Conservation (phyloP, 2,113 vertebrate species). For the Vulpes lagopus region DNA sequence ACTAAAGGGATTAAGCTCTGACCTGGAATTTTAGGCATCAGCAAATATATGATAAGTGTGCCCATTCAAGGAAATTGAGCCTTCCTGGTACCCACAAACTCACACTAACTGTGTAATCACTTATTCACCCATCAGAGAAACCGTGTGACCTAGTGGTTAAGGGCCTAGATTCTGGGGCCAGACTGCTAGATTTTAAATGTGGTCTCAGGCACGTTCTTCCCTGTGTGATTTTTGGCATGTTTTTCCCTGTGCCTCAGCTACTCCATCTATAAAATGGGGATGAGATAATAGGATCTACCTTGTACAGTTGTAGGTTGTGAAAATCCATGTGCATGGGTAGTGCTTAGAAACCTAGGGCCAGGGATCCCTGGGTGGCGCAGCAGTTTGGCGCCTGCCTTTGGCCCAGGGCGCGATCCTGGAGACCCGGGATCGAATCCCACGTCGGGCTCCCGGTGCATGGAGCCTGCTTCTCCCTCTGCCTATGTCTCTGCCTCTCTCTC, state of each 20-base stretch:
- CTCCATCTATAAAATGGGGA: background rate
- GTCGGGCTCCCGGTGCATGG: too few relatives aligned
- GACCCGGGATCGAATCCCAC: too few relatives aligned
- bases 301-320: background rate
- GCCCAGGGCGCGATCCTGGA: too few relatives aligned
- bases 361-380: too few relatives aligned
- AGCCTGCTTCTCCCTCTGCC: too few relatives aligned
- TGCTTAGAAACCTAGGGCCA: background rate
- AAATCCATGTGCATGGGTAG: background rate
- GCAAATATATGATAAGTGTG: constrained; percentile 39
- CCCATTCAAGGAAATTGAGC: constrained; percentile 10
- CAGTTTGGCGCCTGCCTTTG: too few relatives aligned
- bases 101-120: background rate
- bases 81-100: background rate
- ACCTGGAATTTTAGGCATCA: constrained; percentile 67
- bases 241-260: background rate
- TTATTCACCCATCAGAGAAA: background rate
- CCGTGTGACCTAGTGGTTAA: background rate
- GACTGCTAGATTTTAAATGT: background rate
- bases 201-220: background rate
- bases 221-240: background rate
- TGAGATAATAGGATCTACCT: background rate
- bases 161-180: background rate
- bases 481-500: too few relatives aligned
- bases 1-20: constrained; percentile 70